These are phyloP conservation scores for Chelon labrosus DNA, from an alignment of 2,797 vertebrate species.

Conservation along the genomic window DNA sequence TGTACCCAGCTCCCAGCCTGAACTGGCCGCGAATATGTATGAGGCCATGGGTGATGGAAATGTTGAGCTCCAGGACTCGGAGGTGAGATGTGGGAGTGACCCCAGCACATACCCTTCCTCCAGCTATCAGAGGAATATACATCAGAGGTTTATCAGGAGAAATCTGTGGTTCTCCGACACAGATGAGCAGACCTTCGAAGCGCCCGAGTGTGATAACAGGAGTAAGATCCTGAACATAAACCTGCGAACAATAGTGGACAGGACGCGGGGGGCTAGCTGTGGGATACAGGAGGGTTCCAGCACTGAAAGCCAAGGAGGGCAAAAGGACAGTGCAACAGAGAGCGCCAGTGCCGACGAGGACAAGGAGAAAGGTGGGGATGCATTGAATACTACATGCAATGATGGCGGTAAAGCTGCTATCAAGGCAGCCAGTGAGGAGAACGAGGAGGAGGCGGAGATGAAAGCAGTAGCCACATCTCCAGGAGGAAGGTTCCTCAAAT, in stretches of 20 bases:
- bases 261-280: constrained; percentile 76
- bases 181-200: constrained; percentile 90
- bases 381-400: constrained; percentile 45
- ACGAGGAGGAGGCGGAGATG: constrained; percentile 97
- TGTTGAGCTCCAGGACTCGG: constrained; percentile 75
- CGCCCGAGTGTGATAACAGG: constrained; percentile 85
- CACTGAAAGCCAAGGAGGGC: constrained; percentile 79
- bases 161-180: constrained; percentile 94
- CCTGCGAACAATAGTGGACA: constrained; percentile 90
- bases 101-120: constrained; percentile 80
- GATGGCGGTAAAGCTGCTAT: constrained; percentile 77
- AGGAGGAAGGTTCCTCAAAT: constrained; percentile 96
- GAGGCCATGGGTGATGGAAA: constrained; percentile 73
- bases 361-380: constrained; percentile 85
- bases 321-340: constrained; percentile 78
- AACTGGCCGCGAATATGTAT: constrained; percentile 70
- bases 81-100: constrained; percentile 82
- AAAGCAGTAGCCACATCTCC: constrained; percentile 96
- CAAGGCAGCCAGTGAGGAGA: constrained; percentile 87
- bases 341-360: constrained; percentile 79
- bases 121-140: constrained; percentile 82
- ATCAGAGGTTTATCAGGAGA: constrained; percentile 93
- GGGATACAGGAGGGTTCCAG: constrained; percentile 72
- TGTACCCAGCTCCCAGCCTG: constrained; percentile 68
- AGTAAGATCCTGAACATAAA: constrained; percentile 87